Evolutionary conservation across 2,113 vertebrate genomes (phyloP).

Genomic region (Pristiophorus japonicus): DNA sequence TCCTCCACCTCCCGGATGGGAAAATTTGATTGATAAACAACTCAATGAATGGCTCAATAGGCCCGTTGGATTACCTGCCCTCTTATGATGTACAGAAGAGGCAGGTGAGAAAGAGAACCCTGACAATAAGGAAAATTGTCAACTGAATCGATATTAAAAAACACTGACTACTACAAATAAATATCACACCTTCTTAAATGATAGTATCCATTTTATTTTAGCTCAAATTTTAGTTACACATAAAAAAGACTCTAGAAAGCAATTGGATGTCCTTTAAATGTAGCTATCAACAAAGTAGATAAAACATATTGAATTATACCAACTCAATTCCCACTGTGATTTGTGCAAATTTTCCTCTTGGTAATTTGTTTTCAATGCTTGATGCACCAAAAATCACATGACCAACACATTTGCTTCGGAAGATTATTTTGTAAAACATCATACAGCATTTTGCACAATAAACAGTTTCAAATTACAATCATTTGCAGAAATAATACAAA

Average conservation of each 20-base stretch:
- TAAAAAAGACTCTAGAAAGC: background rate
- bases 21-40: background rate
- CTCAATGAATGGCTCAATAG: background rate
- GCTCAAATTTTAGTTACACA: constrained; percentile 10
- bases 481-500: background rate
- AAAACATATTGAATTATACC: background rate
- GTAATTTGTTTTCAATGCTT: background rate
- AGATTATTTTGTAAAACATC: background rate
- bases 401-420: background rate
- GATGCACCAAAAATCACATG: background rate
- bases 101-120: background rate
- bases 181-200: background rate
- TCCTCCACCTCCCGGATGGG: background rate
- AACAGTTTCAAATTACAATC: background rate
- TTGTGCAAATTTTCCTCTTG: background rate
- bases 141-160: background rate
- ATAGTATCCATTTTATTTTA: background rate
- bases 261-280: background rate
- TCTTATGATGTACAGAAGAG: background rate
- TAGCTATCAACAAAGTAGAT: background rate
- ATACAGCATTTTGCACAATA: background rate
- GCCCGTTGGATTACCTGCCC: background rate
- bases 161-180: background rate
- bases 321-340: background rate
- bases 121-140: background rate